These are phyloP conservation scores for Falcunculus frontatus DNA, from an alignment of 2,113 vertebrate genomes.

Conservation along the genomic window DNA sequence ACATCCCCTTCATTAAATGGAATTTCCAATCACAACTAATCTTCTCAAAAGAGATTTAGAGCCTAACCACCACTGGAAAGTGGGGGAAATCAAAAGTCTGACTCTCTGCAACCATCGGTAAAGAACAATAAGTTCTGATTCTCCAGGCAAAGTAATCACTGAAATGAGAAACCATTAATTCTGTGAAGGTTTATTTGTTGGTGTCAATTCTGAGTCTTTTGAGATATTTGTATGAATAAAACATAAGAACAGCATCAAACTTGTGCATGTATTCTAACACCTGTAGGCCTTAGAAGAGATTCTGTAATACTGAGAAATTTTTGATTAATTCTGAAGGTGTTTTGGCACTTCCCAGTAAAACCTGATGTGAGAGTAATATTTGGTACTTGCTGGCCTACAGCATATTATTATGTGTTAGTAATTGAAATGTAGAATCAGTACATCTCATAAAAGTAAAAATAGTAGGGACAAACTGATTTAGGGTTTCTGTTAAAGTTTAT, in stretches of 20 bases:
- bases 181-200: neutral
- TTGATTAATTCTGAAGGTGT: neutral
- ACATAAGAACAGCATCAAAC: neutral
- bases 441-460: neutral
- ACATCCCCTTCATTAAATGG: neutral
- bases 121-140: neutral
- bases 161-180: neutral
- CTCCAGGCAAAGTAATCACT: neutral
- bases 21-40: neutral
- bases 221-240: neutral
- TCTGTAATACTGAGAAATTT: neutral
- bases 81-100: neutral
- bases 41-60: neutral
- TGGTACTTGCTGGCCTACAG: neutral
- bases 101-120: neutral
- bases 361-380: neutral
- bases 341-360: neutral
- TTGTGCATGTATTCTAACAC: neutral
- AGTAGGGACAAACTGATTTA: neutral
- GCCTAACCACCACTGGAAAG: neutral
- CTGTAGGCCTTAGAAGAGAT: neutral
- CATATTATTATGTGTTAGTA: neutral
- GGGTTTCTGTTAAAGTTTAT: neutral
- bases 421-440: neutral
- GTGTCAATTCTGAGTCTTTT: neutral